Base-by-base conservation (phyloP, 2,797 vertebrate genomes). In the Sebastes paucispinis region DNA sequence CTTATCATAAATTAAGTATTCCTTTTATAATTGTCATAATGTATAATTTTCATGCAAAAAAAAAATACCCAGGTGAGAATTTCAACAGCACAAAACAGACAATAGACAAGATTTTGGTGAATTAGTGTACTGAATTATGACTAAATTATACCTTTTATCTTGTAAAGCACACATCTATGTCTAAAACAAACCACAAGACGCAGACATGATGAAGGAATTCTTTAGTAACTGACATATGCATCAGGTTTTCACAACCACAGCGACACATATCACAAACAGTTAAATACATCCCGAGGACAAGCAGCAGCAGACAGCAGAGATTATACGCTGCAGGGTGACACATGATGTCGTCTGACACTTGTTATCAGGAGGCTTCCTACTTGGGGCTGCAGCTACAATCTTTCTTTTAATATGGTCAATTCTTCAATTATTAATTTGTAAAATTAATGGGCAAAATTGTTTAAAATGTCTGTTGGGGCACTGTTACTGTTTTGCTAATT, bases 221-320 rank as follows among this genome's bases (percentile, higher is more conserved):
- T 92, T 94, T 93, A 92, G 87, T 93, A 52, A 59, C 57, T 39
- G 86, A 84, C 84, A 78, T 27, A 82, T 80, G 50, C 16, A 69
- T 73, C 71, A 39, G 47, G 68, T 84, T 74, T n/a, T 64, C 6
- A 77, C 32, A 82, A 66, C 50, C 63, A 55, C 70, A 68, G 22
- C 4, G 63, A 81, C 29, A 80, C 80, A 79, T 70, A 47, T 69
- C 77, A 47, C 57, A 66, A 50, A 65, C 76, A 76, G 39, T 83
- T 81, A 4, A 69, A 77, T 39, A 67, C 80, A 87, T 91, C 91
- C 88, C 85, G 83, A 85, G 11, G 82, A 59, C 18, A 54, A 75
- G 54, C 73, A 72, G 54, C 75, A 75, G 25, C 62, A 47, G 14
- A 68, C 20, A 22, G n/a, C 8, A 29, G 24, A 66, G 18, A 68